Base-by-base conservation (phyloP, 2,797 vertebrate genomes). In the Protosalanx chinensis region DNA sequence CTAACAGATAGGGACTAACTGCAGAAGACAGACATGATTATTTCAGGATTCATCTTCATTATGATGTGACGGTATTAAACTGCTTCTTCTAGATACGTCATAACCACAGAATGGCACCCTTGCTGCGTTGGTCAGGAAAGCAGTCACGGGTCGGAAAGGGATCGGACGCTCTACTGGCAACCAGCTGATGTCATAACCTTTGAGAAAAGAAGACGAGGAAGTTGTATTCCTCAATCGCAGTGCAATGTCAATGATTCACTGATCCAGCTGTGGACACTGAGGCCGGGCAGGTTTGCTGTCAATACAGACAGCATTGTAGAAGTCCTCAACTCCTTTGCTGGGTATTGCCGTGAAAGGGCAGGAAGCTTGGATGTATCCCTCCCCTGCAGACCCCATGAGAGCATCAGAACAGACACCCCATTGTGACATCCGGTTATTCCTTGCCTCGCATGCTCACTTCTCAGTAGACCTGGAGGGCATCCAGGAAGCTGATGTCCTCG, bases 101-200 rank as follows among this genome's bases (percentile, higher is more conserved):
- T 58, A 3, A 79, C 74, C 71, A 53, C 77, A 79, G 71, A 35
- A 75, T 0, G 77, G 74, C 1, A 68, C 63, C 3, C 16, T 23
- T 27, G 46, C 49, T 29, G 63, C 41, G 15, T 73, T 53, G 33
- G 51, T 59, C 49, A 79, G 56, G 16, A 79, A 16, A 2, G 67
- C 73, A 7, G 62, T 68, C 62, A 76, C 35, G 13, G 49, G 73
- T 30, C 71, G 16, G 51, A 79, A 73, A 16, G 56, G 33, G 57
- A 76, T 12, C 5, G 77, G 73, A 6, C 73, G 70, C 6, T 57
- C 23, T 3, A 53, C 8, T 7, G 73, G 65, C 46, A 79, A 27
- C 77, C 77, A 79, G 64, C 60, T 59, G 59, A 76, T 79, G 62
- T 79, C 49, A 56, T 73, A 76, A 8, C 77, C 77, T 79, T 20